Evolutionary conservation across 2,888 invertebrate genomes (phyloP).

Genomic region (Argyra leucocephala): DNA sequence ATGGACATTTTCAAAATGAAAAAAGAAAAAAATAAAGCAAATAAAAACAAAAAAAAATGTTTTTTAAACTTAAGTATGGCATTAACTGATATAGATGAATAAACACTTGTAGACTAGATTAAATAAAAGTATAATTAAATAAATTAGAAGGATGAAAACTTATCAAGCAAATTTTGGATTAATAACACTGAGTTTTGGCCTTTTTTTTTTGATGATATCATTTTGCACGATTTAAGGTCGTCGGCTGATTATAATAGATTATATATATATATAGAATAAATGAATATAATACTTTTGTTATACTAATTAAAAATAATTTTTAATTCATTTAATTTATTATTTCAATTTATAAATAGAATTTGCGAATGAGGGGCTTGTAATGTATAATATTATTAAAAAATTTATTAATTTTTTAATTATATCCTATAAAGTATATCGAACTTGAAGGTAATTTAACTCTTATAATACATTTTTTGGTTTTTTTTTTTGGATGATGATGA

Average conservation of each 20-base stretch:
- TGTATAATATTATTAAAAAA: not conserved
- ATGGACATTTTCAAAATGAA: not conserved
- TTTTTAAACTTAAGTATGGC: too few species aligned
- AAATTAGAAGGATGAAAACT: constrained; percentile 4
- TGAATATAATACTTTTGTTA: not conserved
- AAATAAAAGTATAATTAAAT: not conserved
- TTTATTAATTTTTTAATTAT: not conserved
- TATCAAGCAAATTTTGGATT: not conserved
- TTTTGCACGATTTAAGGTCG: not conserved
- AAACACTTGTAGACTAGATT: too few species aligned
- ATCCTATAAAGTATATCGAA: not conserved
- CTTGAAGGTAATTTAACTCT: not conserved
- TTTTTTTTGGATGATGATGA: not conserved
- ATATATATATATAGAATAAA: not conserved
- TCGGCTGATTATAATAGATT: constrained; percentile 1
- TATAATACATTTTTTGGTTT: too few species aligned
- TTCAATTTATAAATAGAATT: not conserved
- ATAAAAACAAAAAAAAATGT: too few species aligned
- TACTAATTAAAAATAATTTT: not conserved
- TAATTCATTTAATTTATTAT: not conserved
- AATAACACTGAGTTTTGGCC: too few species aligned
- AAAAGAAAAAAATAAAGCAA: too few species aligned
- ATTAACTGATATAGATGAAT: too few species aligned
- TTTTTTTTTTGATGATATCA: not conserved
- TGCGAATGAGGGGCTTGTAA: too few species aligned